A percentile compares a stretch with the other conserved stretches of the same genome.
Evolutionary conservation across 2,113 vertebrate species (phyloP).

Genomic region (Trematomus loennbergii): DNA sequence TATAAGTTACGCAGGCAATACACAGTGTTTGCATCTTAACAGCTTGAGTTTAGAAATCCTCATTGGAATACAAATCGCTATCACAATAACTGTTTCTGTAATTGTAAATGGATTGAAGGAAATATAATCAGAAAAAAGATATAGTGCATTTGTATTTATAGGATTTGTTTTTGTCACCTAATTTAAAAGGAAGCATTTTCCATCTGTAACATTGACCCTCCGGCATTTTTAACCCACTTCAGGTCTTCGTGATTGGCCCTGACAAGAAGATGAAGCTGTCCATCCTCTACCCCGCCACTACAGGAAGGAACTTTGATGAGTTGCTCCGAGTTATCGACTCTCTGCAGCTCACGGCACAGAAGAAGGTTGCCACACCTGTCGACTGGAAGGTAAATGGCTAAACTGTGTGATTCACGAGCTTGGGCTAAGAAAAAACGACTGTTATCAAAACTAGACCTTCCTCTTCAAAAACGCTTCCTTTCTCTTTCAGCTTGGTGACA

Average conservation of each 20-base stretch:
- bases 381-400: constrained; percentile 92
- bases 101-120: not conserved
- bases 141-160: not conserved
- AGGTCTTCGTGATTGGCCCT: constrained; percentile 96
- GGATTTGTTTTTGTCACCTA: not conserved
- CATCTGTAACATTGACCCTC: not conserved
- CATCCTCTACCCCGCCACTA: constrained; percentile 97
- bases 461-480: not conserved
- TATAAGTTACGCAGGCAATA: not conserved
- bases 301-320: constrained; percentile 96
- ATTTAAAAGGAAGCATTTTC: not conserved
- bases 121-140: too few relatives aligned
- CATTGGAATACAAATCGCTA: not conserved
- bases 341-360: constrained; percentile 92
- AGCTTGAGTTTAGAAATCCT: not conserved
- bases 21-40: not conserved
- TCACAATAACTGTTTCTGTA: not conserved
- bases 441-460: not conserved
- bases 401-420: not conserved
- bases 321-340: constrained; percentile 94
- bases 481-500: constrained; percentile 86
- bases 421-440: not conserved
- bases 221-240: constrained; percentile 24
- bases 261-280: constrained; percentile 98
- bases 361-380: constrained; percentile 95